Base-by-base conservation (phyloP, 1,140 invertebrate genomes). In the Eufriesea mexicana region DNA sequence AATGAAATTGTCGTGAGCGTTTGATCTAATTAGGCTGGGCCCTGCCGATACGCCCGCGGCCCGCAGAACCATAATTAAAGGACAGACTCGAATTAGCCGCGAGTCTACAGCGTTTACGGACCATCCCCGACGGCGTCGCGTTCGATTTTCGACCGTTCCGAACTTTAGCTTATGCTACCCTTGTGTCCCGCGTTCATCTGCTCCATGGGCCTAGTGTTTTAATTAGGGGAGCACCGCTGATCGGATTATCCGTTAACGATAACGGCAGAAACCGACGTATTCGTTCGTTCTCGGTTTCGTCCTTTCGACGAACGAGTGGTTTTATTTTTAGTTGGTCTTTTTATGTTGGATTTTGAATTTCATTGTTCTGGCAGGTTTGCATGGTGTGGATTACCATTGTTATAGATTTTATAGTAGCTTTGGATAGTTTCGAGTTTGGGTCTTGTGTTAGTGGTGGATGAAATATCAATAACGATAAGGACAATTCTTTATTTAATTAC, bases 1-100 rank as follows among this genome's bases (percentile, higher is more conserved):
- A 89, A 87, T 89, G 79, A 89, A 89, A 89, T 86, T 85, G 82
- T 73, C 64, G 85, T 81, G 79, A 67, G 76, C 83, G 85, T 85
- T 89, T 83, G 79, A 87, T 86, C 81, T 85, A 88, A 88, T 88
- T 84, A 85, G 77, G 62, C 61, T 25, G 72, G 64, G 71, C 28
- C 76, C 68, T 49, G 67, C 20, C 45, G 83, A 74, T 74, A 62
- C 79, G 83, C 70, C 59, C 70, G 49, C 61, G 67, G 68, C 61
- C 77, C 78, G 74, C 74, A 54, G 62, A 78, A 68, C 64, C 67
- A 86, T 89, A 88, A 89, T 89, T 89, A 85, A 88, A 89, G 86
- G 85, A 79, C 80, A 73, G 77, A 83, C 73, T 74, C 86, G 82
- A 83, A 89, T 88, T 86, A 89, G 84, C 86, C 66, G 68, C 51